Evolutionary conservation across 2,797 vertebrate species (phyloP).

Genomic region (Chiloscyllium punctatum): DNA sequence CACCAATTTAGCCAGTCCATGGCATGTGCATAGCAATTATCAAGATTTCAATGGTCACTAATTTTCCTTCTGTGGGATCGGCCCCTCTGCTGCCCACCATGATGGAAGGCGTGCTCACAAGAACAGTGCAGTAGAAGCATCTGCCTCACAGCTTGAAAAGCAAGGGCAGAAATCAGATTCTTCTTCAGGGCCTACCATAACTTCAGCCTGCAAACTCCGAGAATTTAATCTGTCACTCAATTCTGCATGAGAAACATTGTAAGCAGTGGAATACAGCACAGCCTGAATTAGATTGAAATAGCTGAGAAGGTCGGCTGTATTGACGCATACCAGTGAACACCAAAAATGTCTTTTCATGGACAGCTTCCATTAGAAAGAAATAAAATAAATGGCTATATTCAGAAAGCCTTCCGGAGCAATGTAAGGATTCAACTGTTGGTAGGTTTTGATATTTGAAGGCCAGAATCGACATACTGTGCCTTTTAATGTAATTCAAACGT

Average conservation of each 20-base stretch:
- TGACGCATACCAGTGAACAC: background rate
- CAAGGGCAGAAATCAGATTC: background rate
- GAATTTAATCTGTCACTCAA: background rate
- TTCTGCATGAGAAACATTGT: background rate
- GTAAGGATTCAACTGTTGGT: background rate
- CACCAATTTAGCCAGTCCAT: too few relatives aligned
- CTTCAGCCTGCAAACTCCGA: background rate
- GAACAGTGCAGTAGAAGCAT: background rate
- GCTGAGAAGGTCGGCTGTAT: background rate
- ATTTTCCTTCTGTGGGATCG: too few relatives aligned
- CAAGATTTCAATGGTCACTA: too few relatives aligned
- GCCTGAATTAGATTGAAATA: background rate
- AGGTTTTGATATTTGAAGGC: background rate
- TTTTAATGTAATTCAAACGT: slow-evolving; percentile 7
- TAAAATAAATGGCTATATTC: background rate
- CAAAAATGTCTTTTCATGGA: background rate
- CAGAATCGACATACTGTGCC: background rate
- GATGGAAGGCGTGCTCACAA: background rate
- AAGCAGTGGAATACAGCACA: background rate
- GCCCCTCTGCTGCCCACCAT: background rate
- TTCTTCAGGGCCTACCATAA: too few relatives aligned
- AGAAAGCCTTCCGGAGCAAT: background rate
- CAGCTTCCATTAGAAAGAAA: background rate
- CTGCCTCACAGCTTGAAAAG: background rate
- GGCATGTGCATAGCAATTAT: too few relatives aligned